These are phyloP conservation scores for Mythimna impura DNA, from an alignment of 2,888 invertebrate species.

Conservation along the genomic window DNA sequence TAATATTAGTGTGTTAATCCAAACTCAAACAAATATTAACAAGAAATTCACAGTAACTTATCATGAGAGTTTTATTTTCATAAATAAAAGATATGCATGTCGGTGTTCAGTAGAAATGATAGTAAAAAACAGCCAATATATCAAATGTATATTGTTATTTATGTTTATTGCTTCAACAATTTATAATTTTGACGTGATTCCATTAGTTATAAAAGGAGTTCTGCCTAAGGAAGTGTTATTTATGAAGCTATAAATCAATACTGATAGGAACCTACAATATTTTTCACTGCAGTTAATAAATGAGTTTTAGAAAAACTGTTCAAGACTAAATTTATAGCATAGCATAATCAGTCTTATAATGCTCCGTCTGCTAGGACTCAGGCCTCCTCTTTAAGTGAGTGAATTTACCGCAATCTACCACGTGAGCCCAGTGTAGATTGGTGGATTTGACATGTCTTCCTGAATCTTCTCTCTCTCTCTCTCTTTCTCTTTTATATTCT, in stretches of 20 bases:
- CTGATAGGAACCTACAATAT: neutral
- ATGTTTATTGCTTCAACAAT: slow-evolving; percentile 20
- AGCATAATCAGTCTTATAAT: too few relatives aligned
- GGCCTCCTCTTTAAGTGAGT: too few relatives aligned
- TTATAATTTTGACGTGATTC: slow-evolving; percentile 6
- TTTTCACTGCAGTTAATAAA: neutral
- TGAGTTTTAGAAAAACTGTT: neutral
- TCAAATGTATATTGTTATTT: slow-evolving; percentile 25
- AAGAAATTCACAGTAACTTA: neutral
- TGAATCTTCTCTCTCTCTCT: too few relatives aligned
- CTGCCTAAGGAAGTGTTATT: slow-evolving; percentile 4
- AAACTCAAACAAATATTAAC: neutral
- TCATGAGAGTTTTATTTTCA: neutral
- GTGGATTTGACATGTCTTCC: too few relatives aligned
- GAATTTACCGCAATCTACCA: too few relatives aligned
- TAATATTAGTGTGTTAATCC: neutral
- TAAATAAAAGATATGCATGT: neutral
- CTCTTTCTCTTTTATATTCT: too few relatives aligned
- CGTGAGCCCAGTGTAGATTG: too few relatives aligned
- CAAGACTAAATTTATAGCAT: neutral
- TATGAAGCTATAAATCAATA: slow-evolving; percentile 8
- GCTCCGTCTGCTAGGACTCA: too few relatives aligned
- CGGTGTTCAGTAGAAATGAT: neutral
- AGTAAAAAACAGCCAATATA: slow-evolving; percentile 5
- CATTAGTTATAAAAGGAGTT: neutral